phyloP scores from a whole-genome alignment of 1,140 invertebrate species.

The Chironomus tepperi region DNA sequence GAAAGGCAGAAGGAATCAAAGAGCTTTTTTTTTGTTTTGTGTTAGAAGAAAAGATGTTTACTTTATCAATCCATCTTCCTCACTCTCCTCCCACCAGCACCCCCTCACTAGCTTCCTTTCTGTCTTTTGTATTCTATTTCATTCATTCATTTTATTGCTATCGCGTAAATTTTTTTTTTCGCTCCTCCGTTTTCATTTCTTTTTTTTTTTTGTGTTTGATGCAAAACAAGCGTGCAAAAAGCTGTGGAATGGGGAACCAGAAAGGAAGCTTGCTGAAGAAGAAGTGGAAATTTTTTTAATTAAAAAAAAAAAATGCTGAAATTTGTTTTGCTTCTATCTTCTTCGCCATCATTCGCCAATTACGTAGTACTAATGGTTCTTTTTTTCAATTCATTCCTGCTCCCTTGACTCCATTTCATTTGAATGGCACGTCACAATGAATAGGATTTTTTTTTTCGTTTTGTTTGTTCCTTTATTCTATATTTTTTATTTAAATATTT shows the following conservation, averaged over 20 bases:
- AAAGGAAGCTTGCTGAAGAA: neutral
- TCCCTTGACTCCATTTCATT: neutral
- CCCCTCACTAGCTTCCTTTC: neutral
- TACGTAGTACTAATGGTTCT: conserved; percentile 14
- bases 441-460: too few relatives aligned
- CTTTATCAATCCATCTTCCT: too few relatives aligned
- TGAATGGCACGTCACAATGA: neutral
- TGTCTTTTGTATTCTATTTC: neutral
- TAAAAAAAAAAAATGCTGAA: conserved; percentile 23
- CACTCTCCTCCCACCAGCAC: too few relatives aligned
- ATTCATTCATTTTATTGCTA: neutral
- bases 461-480: too few relatives aligned
- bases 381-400: neutral
- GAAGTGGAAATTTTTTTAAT: conserved; percentile 11
- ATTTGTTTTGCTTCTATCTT: conserved; percentile 21
- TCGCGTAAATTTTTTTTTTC: neutral
- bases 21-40: neutral
- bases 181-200: neutral
- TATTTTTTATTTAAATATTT: too few relatives aligned
- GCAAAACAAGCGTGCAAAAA: neutral
- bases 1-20: neutral
- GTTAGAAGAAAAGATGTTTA: neutral
- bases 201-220: neutral
- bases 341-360: neutral
- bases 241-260: neutral